Evolutionary conservation across 2,888 invertebrate genomes (phyloP).

Genomic region (Dynastes tityus): DNA sequence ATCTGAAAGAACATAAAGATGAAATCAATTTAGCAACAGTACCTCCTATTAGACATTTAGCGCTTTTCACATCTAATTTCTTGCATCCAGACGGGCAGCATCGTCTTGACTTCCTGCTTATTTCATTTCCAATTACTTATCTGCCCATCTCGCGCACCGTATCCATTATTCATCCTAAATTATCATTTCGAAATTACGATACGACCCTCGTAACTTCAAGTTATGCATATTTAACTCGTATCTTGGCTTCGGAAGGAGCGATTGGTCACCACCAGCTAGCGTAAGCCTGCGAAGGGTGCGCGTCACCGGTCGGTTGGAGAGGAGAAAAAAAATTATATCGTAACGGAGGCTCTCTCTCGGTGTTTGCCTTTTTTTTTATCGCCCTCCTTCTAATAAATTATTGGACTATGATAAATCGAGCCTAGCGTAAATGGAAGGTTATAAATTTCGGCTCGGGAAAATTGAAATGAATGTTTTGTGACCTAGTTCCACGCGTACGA

Average conservation of each 20-base stretch:
- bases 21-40: too few species aligned
- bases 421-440: constrained; percentile 36
- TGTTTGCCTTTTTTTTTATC: constrained; percentile 31
- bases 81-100: too few species aligned
- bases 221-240: constrained; percentile 32
- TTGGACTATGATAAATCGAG: constrained; percentile 41
- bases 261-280: too few species aligned
- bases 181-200: constrained; percentile 2
- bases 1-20: too few species aligned
- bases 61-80: too few species aligned
- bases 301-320: background rate
- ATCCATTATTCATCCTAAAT: constrained; percentile 7
- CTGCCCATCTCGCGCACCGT: background rate
- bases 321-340: constrained; percentile 13
- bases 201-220: constrained; percentile 12
- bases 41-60: too few species aligned
- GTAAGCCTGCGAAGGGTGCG: background rate
- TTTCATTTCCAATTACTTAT: constrained; percentile 15
- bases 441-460: constrained; percentile 37
- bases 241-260: background rate
- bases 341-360: constrained; percentile 8
- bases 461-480: constrained; percentile 46
- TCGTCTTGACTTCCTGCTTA: background rate
- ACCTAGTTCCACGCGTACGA: constrained; percentile 20
- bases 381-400: constrained; percentile 38